Conservation (phyloP, 2,797 vertebrate genomes). For the Ctenopoma kingsleyae region DNA sequence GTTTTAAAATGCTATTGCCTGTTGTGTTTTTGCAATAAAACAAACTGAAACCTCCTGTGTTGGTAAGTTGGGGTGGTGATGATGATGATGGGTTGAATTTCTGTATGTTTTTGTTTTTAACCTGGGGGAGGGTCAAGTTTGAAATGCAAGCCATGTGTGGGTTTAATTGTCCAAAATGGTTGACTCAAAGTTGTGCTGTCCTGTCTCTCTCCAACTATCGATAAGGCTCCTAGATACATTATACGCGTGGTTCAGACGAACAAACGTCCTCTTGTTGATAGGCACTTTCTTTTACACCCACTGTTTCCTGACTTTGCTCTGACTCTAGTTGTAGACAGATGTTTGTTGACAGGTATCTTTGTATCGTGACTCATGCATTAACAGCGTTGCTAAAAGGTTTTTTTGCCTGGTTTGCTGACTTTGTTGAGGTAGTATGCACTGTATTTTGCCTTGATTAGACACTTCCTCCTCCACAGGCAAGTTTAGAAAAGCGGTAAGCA, state of each 20-base stretch:
- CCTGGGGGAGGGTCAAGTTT: not conserved
- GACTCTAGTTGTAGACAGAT: constrained; percentile 71
- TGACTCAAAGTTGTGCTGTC: constrained; percentile 79
- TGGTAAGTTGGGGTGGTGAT: constrained; percentile 94
- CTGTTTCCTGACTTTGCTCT: constrained; percentile 65
- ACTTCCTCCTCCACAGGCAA: constrained; percentile 88
- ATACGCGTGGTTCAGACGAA: constrained; percentile 58
- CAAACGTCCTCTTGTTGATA: constrained; percentile 61
- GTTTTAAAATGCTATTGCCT: constrained; percentile 95
- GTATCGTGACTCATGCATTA: constrained; percentile 62
- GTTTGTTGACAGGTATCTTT: constrained; percentile 63
- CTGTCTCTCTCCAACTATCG: constrained; percentile 85
- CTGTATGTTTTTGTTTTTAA: constrained; percentile 51
- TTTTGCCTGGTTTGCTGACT: constrained; percentile 72
- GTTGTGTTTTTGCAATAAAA: constrained; percentile 99
- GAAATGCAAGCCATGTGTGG: constrained; percentile 49
- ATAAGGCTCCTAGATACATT: constrained; percentile 68
- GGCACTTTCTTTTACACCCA: constrained; percentile 36
- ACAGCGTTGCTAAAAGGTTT: constrained; percentile 66
- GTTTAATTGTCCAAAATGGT: constrained; percentile 66
- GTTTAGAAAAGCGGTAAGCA: constrained; percentile 88
- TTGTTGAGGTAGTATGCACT: constrained; percentile 81
- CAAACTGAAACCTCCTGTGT: constrained; percentile 99
- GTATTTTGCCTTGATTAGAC: constrained; percentile 81
- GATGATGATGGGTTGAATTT: constrained; percentile 80